Evolutionary conservation across 2,113 vertebrate genomes (phyloP), one percentile per base, ranked within the genome.

Genomic region (Eudyptes chrysolophus): DNA sequence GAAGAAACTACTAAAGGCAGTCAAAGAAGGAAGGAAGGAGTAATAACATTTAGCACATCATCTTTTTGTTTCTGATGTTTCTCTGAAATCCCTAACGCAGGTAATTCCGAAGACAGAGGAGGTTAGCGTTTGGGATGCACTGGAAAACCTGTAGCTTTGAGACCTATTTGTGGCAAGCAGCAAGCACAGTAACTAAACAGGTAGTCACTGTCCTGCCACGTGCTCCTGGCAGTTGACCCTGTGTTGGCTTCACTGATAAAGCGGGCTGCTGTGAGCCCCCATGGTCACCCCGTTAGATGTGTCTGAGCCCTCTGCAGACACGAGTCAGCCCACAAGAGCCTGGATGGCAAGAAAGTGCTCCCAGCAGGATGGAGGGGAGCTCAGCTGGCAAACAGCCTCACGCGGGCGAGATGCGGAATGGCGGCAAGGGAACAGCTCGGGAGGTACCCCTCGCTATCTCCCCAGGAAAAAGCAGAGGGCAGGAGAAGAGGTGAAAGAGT

Each of bases 131-230:
- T 19, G 13, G 36, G 13, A 16, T 26, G 15, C 51, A 21, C 22
- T n/a, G 32, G 24, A 16, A 51, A 38, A 64, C 3, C 4, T 18
- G 16, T n/a, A 48, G 29, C 16, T 51, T 78, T 48, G 14, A 3
- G 0, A 32, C 38, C 10, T 26, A 4, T 30, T 25, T 36, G 55
- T 18, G 51, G 34, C 32, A 60, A 78, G 51, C 8, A 42, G 72
- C 12, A 13, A 60, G 64, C 14, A 36, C 29, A 9, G 13, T 36
- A n/a, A 60, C 14, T 26, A 26, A 71, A 40, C 6, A 46, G 34
- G 20, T 0, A 1, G 30, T 27, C 25, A 6, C 38, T n/a, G 25
- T 21, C 0, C 0, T 20, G 20, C 57, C 16, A 7, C 6, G 5
- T 36, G 25, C 44, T 76, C 7, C 44, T 34, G 34, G 25, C 12